Evolutionary conservation across 2,888 invertebrate species (phyloP).

Genomic region (Eupsilia transversa): DNA sequence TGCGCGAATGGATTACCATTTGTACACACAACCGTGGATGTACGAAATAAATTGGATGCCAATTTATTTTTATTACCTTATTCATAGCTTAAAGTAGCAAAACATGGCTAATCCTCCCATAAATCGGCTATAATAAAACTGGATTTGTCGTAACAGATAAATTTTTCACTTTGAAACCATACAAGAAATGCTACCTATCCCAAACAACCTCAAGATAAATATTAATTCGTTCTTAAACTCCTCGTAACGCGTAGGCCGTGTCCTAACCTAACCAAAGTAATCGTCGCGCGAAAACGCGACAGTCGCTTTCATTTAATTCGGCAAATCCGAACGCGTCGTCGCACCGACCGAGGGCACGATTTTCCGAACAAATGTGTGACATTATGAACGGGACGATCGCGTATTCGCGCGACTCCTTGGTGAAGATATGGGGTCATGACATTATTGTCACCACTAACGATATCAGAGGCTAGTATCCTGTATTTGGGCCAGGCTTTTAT

Average conservation of each 20-base stretch:
- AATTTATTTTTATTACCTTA: slow-evolving; percentile 3
- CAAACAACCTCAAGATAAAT: neutral
- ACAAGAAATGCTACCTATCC: neutral
- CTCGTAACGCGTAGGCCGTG: neutral
- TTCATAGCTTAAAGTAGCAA: neutral
- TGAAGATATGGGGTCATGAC: too few relatives aligned
- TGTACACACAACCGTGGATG: slow-evolving; percentile 41
- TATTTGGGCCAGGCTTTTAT: neutral
- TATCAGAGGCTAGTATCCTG: neutral
- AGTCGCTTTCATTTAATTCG: neutral
- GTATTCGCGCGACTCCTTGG: neutral
- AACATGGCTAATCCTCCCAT: neutral
- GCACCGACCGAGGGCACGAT: neutral
- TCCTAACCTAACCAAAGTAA: neutral
- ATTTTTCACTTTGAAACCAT: neutral
- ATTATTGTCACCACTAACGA: too few relatives aligned
- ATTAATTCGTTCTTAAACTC: neutral
- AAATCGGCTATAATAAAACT: too few relatives aligned
- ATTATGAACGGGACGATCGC: neutral
- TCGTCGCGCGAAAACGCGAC: neutral
- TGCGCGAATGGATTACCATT: slow-evolving; percentile 61
- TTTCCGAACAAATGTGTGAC: neutral
- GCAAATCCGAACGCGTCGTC: neutral
- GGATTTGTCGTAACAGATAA: neutral
- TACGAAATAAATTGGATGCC: slow-evolving; percentile 33